Evolutionary conservation across 2,888 invertebrate species (phyloP).

Genomic region (Oligia strigilis): DNA sequence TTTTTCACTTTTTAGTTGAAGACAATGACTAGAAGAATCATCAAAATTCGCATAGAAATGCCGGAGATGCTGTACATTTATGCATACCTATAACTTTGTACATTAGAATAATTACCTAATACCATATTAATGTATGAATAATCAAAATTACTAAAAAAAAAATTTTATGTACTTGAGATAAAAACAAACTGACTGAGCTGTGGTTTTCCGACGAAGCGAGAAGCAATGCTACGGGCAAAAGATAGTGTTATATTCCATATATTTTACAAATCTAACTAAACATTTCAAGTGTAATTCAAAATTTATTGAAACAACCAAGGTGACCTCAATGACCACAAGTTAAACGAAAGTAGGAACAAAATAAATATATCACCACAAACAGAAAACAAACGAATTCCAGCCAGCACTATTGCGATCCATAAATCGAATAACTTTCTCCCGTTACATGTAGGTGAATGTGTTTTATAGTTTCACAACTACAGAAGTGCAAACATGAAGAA

Average conservation of each 20-base stretch:
- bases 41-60: too few relatives aligned
- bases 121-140: too few relatives aligned
- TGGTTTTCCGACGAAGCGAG: not conserved
- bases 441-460: constrained; percentile 23
- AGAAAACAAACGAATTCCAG: constrained; percentile 36
- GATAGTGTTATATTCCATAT: not conserved
- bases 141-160: too few relatives aligned
- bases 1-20: too few relatives aligned
- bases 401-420: constrained; percentile 45
- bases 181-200: not conserved
- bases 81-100: too few relatives aligned
- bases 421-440: constrained; percentile 53
- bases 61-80: too few relatives aligned
- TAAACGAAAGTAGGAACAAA: not conserved
- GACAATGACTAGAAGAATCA: too few relatives aligned
- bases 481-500: constrained; percentile 51
- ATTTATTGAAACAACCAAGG: not conserved
- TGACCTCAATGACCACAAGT: not conserved
- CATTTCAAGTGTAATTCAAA: not conserved
- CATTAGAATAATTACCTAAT: too few relatives aligned
- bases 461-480: constrained; percentile 41
- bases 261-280: not conserved
- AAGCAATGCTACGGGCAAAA: not conserved
- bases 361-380: constrained; percentile 21
- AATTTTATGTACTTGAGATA: not conserved